Evolutionary conservation across 2,797 vertebrate genomes (phyloP).

Genomic region (Podarcis siculus): DNA sequence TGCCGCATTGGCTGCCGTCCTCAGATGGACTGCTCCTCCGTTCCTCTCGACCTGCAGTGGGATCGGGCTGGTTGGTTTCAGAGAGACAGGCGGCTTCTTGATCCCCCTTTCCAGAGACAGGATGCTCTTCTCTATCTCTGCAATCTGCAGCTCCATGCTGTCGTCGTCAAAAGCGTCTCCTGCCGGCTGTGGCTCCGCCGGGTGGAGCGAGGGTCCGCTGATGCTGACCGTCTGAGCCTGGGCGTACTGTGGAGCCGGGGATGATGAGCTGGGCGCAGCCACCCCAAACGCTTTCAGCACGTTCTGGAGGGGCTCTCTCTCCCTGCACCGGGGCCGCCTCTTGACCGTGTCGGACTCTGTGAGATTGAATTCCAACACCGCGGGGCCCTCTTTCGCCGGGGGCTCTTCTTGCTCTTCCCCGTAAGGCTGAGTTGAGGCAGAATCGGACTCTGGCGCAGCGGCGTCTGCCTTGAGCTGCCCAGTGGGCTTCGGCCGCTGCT

Average conservation of each 20-base stretch:
- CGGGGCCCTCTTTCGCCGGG: background rate
- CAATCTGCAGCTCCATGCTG: conserved; percentile 69
- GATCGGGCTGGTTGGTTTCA: conserved; percentile 62
- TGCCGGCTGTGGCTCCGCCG: fast-evolving
- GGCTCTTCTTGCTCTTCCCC: conserved; percentile 7
- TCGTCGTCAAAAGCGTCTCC: conserved; percentile 56
- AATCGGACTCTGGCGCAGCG: fast-evolving
- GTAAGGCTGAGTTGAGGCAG: fast-evolving
- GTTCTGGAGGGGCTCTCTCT: conserved; percentile 80
- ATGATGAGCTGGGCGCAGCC: fast-evolving
- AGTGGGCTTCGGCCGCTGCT: conserved; percentile 86
- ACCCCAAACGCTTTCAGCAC: conserved; percentile 73
- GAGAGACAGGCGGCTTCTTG: conserved; percentile 72
- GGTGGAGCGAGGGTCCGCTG: fast-evolving
- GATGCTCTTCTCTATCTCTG: conserved; percentile 73
- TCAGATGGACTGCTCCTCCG: conserved; percentile 1
- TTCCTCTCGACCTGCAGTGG: conserved; percentile 42
- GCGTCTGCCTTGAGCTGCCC: conserved; percentile 70
- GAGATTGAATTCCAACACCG: conserved; percentile 88
- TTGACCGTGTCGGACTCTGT: conserved; percentile 94
- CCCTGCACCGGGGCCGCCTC: conserved; percentile 86
- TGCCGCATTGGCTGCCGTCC: conserved; percentile 23
- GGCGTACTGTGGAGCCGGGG: conserved; percentile 29
- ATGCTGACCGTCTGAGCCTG: conserved; percentile 66
- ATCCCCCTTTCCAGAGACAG: conserved; percentile 76